These are phyloP conservation scores for Pipistrellus nathusii DNA, from an alignment of 2,797 vertebrate species.

Conservation along the genomic window DNA sequence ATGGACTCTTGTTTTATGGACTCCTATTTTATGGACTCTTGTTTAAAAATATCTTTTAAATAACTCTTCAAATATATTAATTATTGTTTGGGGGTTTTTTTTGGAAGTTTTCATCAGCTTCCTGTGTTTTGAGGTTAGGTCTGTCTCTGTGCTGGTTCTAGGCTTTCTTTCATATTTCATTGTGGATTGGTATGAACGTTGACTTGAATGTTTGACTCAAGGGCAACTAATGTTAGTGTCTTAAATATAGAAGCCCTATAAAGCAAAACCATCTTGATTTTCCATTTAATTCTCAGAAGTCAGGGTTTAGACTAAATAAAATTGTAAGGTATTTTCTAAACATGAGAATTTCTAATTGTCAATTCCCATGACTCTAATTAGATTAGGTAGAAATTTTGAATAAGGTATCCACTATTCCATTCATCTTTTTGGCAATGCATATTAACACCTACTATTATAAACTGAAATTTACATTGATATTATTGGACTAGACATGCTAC, in stretches of 20 bases:
- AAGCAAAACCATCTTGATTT: background rate
- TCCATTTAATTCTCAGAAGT: background rate
- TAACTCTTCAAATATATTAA: background rate
- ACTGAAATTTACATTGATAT: constrained; percentile 41
- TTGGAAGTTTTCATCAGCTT: background rate
- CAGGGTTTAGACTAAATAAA: constrained; percentile 2
- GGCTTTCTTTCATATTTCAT: background rate
- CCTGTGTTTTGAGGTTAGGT: background rate
- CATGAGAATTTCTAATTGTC: background rate
- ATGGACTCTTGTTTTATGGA: background rate
- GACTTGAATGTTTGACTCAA: background rate
- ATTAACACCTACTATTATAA: background rate
- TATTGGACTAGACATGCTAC: background rate
- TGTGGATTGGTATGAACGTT: background rate
- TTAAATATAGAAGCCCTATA: background rate
- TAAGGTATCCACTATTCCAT: background rate
- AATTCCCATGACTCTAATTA: background rate
- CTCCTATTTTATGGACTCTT: background rate
- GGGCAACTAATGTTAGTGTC: background rate
- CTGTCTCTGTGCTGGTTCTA: background rate
- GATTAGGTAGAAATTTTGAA: constrained; percentile 10
- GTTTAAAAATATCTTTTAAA: background rate
- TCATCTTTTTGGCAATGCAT: constrained; percentile 21
- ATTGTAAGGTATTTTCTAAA: constrained; percentile 24
- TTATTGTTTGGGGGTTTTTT: background rate